Evolutionary conservation across 2,888 invertebrate genomes (phyloP).

Genomic region (Stenurella melanura): DNA sequence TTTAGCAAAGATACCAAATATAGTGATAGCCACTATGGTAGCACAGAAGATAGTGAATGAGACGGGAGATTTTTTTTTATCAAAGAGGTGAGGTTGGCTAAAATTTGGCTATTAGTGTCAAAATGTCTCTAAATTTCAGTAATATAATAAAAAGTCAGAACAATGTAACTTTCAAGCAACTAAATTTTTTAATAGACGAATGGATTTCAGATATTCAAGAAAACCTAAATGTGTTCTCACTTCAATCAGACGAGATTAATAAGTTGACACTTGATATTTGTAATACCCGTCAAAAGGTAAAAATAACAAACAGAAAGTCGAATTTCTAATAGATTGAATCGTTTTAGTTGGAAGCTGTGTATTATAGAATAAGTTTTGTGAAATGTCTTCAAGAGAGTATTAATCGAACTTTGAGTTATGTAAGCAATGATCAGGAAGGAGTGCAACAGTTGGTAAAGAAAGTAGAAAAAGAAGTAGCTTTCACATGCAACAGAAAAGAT

Average conservation of each 20-base stretch:
- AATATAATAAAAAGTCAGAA: conserved; percentile 28
- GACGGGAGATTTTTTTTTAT: not conserved
- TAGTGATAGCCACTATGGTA: conserved; percentile 21
- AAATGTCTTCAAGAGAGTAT: conserved; percentile 33
- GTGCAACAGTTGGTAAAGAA: conserved; percentile 27
- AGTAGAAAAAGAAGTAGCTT: conserved; percentile 16
- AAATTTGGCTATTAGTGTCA: conserved; percentile 13
- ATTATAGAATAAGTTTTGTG: conserved; percentile 17
- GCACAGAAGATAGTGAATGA: conserved; percentile 24
- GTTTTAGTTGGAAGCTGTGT: conserved; percentile 41
- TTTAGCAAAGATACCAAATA: not conserved
- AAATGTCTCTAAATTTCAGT: conserved; percentile 40
- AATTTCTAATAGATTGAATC: not conserved
- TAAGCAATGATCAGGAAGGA: conserved; percentile 12
- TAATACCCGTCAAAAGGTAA: conserved; percentile 36
- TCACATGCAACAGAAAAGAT: conserved; percentile 20
- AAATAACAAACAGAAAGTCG: not conserved
- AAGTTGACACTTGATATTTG: conserved; percentile 32
- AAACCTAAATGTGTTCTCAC: conserved; percentile 27
- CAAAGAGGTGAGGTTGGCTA: conserved; percentile 13
- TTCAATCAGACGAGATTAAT: conserved; percentile 34
- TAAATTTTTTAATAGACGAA: conserved; percentile 22
- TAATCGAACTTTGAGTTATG: conserved; percentile 15
- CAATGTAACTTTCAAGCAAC: conserved; percentile 21
- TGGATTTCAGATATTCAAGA: conserved; percentile 33